These are phyloP conservation scores for Bathynomus jamesi DNA, from an alignment of 1,140 invertebrate genomes.

Conservation along the genomic window DNA sequence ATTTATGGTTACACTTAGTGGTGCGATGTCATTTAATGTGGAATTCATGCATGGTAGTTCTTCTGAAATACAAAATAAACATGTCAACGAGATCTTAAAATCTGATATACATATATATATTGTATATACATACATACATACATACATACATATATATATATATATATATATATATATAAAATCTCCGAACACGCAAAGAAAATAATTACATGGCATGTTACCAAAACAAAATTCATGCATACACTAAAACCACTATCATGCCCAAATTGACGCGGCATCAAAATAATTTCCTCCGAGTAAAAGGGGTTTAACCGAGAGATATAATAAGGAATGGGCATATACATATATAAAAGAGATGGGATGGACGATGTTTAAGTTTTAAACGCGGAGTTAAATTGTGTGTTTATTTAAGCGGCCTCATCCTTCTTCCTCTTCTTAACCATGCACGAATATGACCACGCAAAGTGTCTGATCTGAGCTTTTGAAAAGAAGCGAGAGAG, in stretches of 20 bases:
- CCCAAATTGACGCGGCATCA: too few species aligned
- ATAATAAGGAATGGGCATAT: background rate
- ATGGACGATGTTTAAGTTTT: background rate
- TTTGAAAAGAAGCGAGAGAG: background rate
- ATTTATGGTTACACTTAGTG: too few species aligned
- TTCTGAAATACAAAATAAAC: background rate
- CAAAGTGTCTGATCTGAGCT: constrained; percentile 1
- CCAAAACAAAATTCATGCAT: too few species aligned
- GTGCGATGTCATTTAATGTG: too few species aligned
- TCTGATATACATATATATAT: background rate
- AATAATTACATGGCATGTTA: too few species aligned
- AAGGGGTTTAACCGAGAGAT: background rate
- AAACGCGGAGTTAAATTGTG: background rate
- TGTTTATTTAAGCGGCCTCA: background rate
- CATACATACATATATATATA: background rate
- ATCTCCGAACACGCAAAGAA: too few species aligned
- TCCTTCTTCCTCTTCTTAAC: background rate
- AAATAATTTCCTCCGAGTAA: too few species aligned
- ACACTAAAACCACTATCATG: too few species aligned
- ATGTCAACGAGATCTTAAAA: too few species aligned
- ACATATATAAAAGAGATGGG: background rate
- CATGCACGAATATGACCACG: background rate
- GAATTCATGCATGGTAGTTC: too few species aligned
- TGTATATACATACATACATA: background rate
- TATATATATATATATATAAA: constrained; percentile 3